Percentiles rank a stretch among this genome's conserved stretches.
phyloP scores from a whole-genome alignment of 2,888 invertebrate species.

The Aelia acuminata region DNA sequence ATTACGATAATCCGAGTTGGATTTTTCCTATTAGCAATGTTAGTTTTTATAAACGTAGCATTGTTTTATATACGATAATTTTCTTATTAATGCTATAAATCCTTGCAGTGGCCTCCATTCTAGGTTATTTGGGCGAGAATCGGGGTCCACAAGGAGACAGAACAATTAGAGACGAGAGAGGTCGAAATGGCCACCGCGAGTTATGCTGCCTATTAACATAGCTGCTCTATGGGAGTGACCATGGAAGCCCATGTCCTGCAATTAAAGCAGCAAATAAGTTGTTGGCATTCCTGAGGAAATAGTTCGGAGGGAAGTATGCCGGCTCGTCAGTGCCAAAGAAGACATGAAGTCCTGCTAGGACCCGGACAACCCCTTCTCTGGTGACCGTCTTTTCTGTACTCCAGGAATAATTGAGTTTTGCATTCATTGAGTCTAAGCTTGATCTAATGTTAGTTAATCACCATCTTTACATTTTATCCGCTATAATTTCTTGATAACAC shows the following conservation, averaged over 20 bases:
- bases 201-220: constrained; percentile 7
- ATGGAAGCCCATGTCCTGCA: constrained; percentile 54
- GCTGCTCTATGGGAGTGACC: not conserved
- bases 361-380: not conserved
- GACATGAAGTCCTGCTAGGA: not conserved
- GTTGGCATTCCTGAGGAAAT: constrained; percentile 61
- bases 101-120: not conserved
- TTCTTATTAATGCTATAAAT: not conserved
- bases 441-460: too few species aligned
- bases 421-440: too few species aligned
- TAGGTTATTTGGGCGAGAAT: not conserved
- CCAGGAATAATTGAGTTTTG: too few species aligned
- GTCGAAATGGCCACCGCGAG: not conserved
- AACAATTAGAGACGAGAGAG: not conserved
- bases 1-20: too few species aligned
- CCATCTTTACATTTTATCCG: too few species aligned
- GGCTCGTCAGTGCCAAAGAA: not conserved
- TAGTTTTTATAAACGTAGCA: too few species aligned
- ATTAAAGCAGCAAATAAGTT: constrained; percentile 63
- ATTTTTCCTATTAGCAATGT: too few species aligned
- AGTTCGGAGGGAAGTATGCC: constrained; percentile 32
- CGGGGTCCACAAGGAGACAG: not conserved
- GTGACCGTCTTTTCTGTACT: not conserved
- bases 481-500: too few species aligned
- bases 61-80: not conserved